Conservation (phyloP, 2,888 invertebrate species). For the Clanis bilineata region DNA sequence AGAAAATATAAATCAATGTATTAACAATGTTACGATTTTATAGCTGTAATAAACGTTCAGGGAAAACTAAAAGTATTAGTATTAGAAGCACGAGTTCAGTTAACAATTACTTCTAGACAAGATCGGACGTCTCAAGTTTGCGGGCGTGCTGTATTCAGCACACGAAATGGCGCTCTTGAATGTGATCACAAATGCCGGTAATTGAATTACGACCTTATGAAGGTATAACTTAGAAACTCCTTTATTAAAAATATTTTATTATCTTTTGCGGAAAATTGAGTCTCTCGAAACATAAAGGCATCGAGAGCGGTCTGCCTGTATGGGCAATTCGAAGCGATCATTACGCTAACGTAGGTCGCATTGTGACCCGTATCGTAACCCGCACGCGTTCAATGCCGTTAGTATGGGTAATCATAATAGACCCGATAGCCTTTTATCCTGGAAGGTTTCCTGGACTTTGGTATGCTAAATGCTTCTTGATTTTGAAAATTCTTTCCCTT, state of each 20-base stretch:
- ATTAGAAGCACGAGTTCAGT: slow-evolving; percentile 15
- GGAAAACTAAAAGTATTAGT: slow-evolving; percentile 33
- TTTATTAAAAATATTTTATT: slow-evolving; percentile 16
- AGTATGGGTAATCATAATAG: slow-evolving; percentile 7
- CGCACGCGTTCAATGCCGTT: slow-evolving; percentile 4
- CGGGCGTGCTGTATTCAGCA: slow-evolving; percentile 26
- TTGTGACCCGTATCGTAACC: slow-evolving; percentile 15
- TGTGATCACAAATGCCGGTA: slow-evolving; percentile 29
- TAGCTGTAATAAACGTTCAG: slow-evolving; percentile 23
- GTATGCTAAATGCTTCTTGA: not conserved
- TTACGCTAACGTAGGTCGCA: slow-evolving; percentile 13
- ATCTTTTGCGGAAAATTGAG: slow-evolving; percentile 15
- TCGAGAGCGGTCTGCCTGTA: slow-evolving; percentile 3
- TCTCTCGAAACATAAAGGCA: slow-evolving; percentile 15
- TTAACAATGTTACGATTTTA: slow-evolving; percentile 22
- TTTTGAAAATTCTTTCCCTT: not conserved
- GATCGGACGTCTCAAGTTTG: slow-evolving; percentile 33
- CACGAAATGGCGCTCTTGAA: slow-evolving; percentile 11
- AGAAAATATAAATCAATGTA: slow-evolving; percentile 2
- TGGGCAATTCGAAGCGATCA: slow-evolving; percentile 15
- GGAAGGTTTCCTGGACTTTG: not conserved
- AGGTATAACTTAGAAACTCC: slow-evolving; percentile 11
- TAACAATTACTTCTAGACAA: slow-evolving; percentile 32
- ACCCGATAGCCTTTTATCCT: slow-evolving; percentile 1
- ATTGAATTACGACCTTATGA: slow-evolving; percentile 35